phyloP scores from a whole-genome alignment of 2,888 invertebrate genomes.

The Dryomyza anilis region DNA sequence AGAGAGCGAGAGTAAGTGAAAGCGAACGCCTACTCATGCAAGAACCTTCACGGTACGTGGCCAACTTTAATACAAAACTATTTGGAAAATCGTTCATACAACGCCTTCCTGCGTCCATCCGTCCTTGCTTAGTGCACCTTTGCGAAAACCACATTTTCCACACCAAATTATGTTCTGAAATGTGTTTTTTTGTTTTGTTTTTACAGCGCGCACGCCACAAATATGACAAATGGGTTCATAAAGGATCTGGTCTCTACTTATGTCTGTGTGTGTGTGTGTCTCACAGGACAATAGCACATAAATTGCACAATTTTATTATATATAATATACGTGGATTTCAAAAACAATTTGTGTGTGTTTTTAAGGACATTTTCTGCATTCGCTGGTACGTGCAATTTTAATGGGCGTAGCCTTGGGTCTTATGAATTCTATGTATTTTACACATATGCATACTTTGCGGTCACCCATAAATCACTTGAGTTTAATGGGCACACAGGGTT shows the following conservation, averaged over 20 bases:
- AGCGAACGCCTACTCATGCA: conserved; percentile 9
- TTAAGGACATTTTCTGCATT: conserved; percentile 1
- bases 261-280: neutral
- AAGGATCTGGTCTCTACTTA: neutral
- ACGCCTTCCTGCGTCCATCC: neutral
- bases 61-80: neutral
- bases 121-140: neutral
- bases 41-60: too few species aligned
- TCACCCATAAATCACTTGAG: neutral
- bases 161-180: neutral
- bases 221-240: conserved; percentile 4
- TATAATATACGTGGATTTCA: neutral
- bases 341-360: neutral
- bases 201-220: conserved; percentile 5
- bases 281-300: neutral
- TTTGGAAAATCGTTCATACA: neutral
- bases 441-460: too few species aligned
- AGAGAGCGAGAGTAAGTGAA: neutral
- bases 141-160: neutral
- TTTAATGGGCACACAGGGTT: too few species aligned
- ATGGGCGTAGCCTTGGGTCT: neutral
- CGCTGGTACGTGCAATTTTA: neutral
- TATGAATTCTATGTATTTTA: conserved; percentile 4
- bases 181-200: neutral
- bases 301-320: conserved; percentile 3